A percentile compares a stretch with the other conserved stretches of the same genome.
These are phyloP conservation scores for Hylaea fasciaria DNA, from an alignment of 2,888 invertebrate genomes.

Conservation along the genomic window DNA sequence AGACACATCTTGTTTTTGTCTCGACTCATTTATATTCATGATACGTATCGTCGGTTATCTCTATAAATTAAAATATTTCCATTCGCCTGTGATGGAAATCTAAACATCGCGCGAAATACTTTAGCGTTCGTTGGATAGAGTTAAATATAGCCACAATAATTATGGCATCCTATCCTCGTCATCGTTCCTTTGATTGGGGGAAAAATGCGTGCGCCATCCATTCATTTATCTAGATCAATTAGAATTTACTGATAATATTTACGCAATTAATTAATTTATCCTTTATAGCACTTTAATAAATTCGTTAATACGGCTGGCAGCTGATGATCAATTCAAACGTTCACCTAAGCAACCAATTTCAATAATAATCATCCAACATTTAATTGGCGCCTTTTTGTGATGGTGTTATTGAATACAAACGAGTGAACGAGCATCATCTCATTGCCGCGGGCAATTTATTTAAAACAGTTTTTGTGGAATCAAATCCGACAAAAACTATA, in stretches of 20 bases:
- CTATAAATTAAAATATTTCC: conserved; percentile 78
- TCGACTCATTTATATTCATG: conserved; percentile 82
- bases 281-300: conserved; percentile 6
- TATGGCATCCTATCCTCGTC: conserved; percentile 17
- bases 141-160: conserved; percentile 20
- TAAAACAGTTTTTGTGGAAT: conserved; percentile 68
- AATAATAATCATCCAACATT: conserved; percentile 27
- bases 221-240: conserved; percentile 2
- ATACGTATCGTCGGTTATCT: conserved; percentile 79
- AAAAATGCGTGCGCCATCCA: conserved; percentile 10
- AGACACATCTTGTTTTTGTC: conserved; percentile 82
- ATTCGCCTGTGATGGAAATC: conserved; percentile 60
- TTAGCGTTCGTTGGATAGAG: conserved; percentile 46
- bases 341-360: conserved; percentile 19
- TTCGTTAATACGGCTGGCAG: conserved; percentile 8
- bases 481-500: conserved; percentile 74
- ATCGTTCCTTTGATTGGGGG: conserved; percentile 8
- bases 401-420: conserved; percentile 44
- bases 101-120: conserved; percentile 54
- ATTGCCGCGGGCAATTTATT: conserved; percentile 67
- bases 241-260: conserved; percentile 1
- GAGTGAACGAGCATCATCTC: conserved; percentile 58
- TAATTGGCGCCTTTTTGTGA: conserved; percentile 35
- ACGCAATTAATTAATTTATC: conserved; percentile 9
- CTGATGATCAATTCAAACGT: conserved; percentile 18